These are phyloP conservation scores for Saxidomus purpurata DNA, from an alignment of 1,140 invertebrate species.

Conservation along the genomic window DNA sequence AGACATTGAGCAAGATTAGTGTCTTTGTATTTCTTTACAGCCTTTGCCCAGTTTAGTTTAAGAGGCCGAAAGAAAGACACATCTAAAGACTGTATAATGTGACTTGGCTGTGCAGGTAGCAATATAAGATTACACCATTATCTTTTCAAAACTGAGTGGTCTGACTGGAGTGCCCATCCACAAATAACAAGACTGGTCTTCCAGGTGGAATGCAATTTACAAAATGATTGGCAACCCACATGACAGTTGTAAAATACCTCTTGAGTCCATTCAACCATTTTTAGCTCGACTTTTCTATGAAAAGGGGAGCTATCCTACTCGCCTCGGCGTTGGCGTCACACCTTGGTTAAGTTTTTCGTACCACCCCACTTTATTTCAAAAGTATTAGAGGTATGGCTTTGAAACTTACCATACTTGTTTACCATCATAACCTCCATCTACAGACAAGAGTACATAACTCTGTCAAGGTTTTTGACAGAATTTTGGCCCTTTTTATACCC, in stretches of 20 bases:
- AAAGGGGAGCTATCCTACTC: no score
- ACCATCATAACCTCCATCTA: no score
- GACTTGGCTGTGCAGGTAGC: not conserved
- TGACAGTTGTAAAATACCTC: constrained; percentile 5
- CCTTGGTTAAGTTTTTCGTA: no score
- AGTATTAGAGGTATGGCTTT: no score
- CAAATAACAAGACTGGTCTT: not conserved
- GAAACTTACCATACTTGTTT: no score
- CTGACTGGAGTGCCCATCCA: not conserved
- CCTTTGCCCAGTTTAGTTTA: not conserved
- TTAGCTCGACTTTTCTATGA: no score
- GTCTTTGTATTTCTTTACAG: not conserved
- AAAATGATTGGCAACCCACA: not conserved
- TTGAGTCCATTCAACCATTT: not conserved
- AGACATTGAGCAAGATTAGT: not conserved
- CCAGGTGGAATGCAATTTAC: not conserved
- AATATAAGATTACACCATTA: not conserved
- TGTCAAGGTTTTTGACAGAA: no score
- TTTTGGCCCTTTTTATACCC: no score
- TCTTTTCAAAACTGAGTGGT: not conserved
- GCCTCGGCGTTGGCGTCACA: no score
- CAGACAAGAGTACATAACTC: no score
- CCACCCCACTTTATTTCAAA: no score
- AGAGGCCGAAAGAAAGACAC: not conserved
- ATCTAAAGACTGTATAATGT: not conserved